Base-by-base conservation (phyloP, 2,797 vertebrate species). In the Petrocephalus schoutedeni region DNA sequence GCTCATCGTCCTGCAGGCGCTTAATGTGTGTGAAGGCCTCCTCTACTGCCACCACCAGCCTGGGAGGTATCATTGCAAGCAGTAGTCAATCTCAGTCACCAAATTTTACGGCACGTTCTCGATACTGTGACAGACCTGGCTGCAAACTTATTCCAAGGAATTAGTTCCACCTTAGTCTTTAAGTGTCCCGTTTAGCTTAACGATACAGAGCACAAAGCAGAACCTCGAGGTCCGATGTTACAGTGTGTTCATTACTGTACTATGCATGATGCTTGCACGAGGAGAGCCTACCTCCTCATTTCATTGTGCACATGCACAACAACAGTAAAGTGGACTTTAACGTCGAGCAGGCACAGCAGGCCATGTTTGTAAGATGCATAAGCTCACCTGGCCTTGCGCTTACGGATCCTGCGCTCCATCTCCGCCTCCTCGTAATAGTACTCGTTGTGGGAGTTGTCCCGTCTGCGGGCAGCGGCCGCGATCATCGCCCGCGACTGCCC, bases 21-120 rank as follows among this genome's bases (percentile, higher is more conserved):
- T 97, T 97, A 90, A 99, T 97, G 89, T 99, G 98, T 0, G 98
- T 99, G 95, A 99, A 99, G 0, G 98, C 98, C 90, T 99, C 98
- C 89, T 99, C 98, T 84, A 99, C 98, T 0, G 98, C 98, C 92
- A 99, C 98, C 93, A 99, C 98, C 90, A 99, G 94, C 87, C 98
- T 99, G 92, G 0, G 2, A 84, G 67, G 88, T 57, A n/a, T 80
- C 45, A 89, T 21, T 61, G 36, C 74, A 89, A 32, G 80, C 77
- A 49, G 41, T 5, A 51, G 77, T 0, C 49, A 12, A 8, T 21
- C 41, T 28, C 82, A 21, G 19, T 23, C 41, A 80, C 16, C 8
- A 45, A 71, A 71, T 16, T 1, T 71, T 36, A 71, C 61, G 10
- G 23, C 61, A 67, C 3, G 23, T 14, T 67, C 23, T 67, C 64